A percentile compares a stretch with the other conserved stretches of the same genome.
phyloP scores from a whole-genome alignment of 1,140 invertebrate genomes.

The Heliconius hermathena region DNA sequence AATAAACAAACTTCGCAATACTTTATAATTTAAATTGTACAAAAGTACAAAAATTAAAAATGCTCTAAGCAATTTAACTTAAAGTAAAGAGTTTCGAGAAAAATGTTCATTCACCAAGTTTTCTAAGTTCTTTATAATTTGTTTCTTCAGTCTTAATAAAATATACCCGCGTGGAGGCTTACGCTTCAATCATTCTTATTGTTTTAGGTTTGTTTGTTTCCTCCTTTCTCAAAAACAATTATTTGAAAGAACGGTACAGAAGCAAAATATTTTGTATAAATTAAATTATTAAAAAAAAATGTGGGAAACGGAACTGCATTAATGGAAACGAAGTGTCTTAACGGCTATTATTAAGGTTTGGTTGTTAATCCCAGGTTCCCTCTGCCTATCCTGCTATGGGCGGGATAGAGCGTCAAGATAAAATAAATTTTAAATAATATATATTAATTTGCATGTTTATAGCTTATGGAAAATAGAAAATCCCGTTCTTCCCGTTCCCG shows the following conservation, averaged over 20 bases:
- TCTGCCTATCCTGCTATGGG: too few relatives aligned
- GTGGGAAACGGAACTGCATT: too few relatives aligned
- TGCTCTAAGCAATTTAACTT: conserved; percentile 23
- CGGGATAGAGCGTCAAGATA: too few relatives aligned
- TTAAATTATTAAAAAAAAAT: background rate
- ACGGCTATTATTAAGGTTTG: too few relatives aligned
- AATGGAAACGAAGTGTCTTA: too few relatives aligned
- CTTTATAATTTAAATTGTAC: background rate
- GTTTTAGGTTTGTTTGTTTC: conserved; percentile 19
- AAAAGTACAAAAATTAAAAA: conserved; percentile 10
- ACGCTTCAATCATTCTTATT: conserved; percentile 25
- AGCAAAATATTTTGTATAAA: background rate
- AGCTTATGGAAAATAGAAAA: too few relatives aligned
- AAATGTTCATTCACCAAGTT: conserved; percentile 22
- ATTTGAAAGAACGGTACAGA: background rate
- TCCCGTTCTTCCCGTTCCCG: too few relatives aligned
- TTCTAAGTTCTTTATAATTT: conserved; percentile 22
- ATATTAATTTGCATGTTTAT: too few relatives aligned
- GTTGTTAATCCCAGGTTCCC: too few relatives aligned
- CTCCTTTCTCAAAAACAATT: conserved; percentile 18
- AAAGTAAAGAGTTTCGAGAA: conserved; percentile 25
- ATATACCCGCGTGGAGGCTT: conserved; percentile 24
- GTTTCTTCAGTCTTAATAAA: conserved; percentile 28
- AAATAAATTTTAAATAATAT: too few relatives aligned
- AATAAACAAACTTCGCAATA: too few relatives aligned